phyloP scores from a whole-genome alignment of 2,113 vertebrate species.

The Peromyscus maniculatus region DNA sequence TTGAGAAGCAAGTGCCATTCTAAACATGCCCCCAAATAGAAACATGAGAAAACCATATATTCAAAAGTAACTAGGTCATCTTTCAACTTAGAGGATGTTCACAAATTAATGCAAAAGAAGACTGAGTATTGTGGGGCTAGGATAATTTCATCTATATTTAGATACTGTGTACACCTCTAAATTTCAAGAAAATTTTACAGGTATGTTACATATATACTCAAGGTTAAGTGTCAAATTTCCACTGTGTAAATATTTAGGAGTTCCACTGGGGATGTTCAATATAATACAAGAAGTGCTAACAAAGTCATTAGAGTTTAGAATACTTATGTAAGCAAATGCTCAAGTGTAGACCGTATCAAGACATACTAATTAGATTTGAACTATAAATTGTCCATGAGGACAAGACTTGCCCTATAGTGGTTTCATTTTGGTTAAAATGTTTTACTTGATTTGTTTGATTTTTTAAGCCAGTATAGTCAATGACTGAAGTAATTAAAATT shows the following conservation, averaged over 20 bases:
- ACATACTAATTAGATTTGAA: neutral
- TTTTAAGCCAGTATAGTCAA: neutral
- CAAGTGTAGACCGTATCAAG: neutral
- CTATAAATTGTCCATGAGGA: neutral
- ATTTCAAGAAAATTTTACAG: neutral
- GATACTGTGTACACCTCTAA: neutral
- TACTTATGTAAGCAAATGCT: neutral
- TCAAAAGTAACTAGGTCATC: neutral
- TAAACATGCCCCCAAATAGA: neutral
- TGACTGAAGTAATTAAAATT: conserved; percentile 16
- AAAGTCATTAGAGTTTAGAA: neutral
- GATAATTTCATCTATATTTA: neutral
- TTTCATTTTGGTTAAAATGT: conserved; percentile 7
- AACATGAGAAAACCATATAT: neutral
- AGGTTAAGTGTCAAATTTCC: neutral
- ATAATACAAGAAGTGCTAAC: neutral
- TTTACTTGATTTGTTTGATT: conserved; percentile 11
- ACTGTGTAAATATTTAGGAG: neutral
- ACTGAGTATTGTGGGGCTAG: neutral
- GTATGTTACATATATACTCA: neutral
- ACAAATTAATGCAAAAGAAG: neutral
- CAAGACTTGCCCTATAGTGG: neutral
- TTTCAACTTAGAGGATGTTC: neutral
- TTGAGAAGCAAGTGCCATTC: neutral
- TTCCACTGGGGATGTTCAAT: neutral